A percentile compares a stretch with the other conserved stretches of the same genome.
Conservation (phyloP, 2,888 invertebrate genomes). For the Diarsia mendica region DNA sequence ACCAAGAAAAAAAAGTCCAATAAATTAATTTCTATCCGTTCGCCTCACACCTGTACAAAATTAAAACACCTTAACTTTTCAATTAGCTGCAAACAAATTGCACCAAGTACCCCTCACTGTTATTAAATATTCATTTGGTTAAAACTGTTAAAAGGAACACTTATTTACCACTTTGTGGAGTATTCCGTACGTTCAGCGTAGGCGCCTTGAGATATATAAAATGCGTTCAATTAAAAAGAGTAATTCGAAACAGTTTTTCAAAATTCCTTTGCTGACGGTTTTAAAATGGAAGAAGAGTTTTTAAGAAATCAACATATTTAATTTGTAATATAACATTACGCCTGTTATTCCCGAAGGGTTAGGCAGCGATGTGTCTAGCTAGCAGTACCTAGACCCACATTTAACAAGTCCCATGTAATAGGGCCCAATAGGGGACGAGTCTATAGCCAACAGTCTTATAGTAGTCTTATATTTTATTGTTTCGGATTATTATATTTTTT, state of each 20-base stretch:
- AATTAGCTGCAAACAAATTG: slow-evolving; percentile 64
- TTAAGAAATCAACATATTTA: not conserved
- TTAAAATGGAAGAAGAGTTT: not conserved
- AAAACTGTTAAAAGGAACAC: slow-evolving; percentile 62
- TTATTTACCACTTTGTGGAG: slow-evolving; percentile 58
- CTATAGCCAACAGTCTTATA: too few relatives aligned
- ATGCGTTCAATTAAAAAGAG: slow-evolving; percentile 51
- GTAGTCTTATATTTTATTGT: too few relatives aligned
- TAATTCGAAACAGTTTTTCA: slow-evolving; percentile 43
- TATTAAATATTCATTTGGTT: slow-evolving; percentile 68
- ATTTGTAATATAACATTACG: not conserved
- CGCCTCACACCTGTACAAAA: slow-evolving; percentile 58
- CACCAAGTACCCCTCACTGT: slow-evolving; percentile 49
- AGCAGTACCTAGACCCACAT: too few relatives aligned
- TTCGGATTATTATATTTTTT: too few relatives aligned
- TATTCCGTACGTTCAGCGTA: slow-evolving; percentile 28
- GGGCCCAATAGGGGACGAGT: too few relatives aligned
- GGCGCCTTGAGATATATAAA: slow-evolving; percentile 49
- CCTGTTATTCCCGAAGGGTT: too few relatives aligned
- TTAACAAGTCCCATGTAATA: too few relatives aligned
- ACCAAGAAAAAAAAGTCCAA: slow-evolving; percentile 23
- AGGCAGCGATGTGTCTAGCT: too few relatives aligned
- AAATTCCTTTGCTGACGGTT: slow-evolving; percentile 6
- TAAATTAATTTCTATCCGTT: slow-evolving; percentile 38
- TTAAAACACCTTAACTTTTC: slow-evolving; percentile 55